Conservation (phyloP, 2,888 invertebrate species). For the Metacarcinus magister region DNA sequence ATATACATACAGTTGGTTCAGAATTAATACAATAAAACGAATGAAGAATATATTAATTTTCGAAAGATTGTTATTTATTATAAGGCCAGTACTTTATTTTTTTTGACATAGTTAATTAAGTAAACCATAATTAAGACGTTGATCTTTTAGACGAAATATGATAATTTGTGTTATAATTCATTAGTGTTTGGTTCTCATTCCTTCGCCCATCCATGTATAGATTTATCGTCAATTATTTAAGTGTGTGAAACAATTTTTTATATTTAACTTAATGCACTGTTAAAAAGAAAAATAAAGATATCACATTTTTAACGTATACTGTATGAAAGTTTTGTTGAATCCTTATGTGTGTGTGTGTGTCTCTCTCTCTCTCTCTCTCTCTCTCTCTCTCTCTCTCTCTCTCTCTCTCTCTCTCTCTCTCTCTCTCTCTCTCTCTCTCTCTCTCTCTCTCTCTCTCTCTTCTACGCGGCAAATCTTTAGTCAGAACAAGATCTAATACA, state of each 20-base stretch:
- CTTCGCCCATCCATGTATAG: not conserved
- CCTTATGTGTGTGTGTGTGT: not conserved
- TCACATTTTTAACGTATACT: not conserved
- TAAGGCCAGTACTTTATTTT: not conserved
- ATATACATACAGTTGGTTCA: not conserved
- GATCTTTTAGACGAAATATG: not conserved
- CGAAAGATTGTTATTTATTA: not conserved
- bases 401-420: not conserved
- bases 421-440: not conserved
- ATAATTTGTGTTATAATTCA: not conserved
- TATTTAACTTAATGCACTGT: not conserved
- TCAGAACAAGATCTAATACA: no score
- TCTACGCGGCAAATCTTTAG: not conserved
- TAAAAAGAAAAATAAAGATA: not conserved
- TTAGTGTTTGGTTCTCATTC: not conserved
- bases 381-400: not conserved
- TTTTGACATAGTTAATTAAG: not conserved
- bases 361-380: no score
- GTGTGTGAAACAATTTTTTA: not conserved
- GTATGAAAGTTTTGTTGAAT: not conserved
- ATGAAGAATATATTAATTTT: no score
- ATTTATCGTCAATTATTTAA: not conserved
- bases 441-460: not conserved
- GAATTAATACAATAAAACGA: no score
- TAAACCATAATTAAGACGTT: not conserved